Conservation (phyloP, 2,888 invertebrate genomes). For the Colostygia pectinataria region DNA sequence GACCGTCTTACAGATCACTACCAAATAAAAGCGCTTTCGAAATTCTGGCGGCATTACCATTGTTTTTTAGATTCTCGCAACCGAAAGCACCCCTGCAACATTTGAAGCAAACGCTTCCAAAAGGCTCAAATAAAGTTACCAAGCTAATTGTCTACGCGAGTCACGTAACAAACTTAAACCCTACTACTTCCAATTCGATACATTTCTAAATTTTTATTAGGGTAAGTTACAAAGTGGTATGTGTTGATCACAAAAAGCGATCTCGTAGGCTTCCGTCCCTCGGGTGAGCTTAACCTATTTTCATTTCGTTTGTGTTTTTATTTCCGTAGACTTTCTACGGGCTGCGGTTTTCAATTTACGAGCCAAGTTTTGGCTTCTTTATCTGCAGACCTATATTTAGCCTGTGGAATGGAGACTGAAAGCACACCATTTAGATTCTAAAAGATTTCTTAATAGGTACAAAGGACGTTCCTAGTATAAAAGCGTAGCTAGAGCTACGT, state of each 20-base stretch:
- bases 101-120: neutral
- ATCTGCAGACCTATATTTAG: conserved; percentile 25
- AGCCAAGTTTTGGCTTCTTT: conserved; percentile 13
- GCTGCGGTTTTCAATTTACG: conserved; percentile 66
- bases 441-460: neutral
- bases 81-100: no score
- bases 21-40: no score
- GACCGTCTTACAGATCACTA: no score
- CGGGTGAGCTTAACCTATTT: conserved; percentile 72
- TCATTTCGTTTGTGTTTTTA: conserved; percentile 66
- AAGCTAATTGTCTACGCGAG: conserved; percentile 31
- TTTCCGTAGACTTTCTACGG: conserved; percentile 50
- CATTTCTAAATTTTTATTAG: conserved; percentile 55
- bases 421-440: neutral
- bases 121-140: conserved; percentile 9
- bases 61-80: no score
- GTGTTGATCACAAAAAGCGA: conserved; percentile 58
- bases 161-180: conserved; percentile 41
- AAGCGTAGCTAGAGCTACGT: no score
- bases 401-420: conserved; percentile 1
- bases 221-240: conserved; percentile 41
- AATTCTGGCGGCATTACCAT: no score
- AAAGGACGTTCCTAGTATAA: no score
- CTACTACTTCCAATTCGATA: conserved; percentile 42
- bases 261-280: conserved; percentile 45